These are phyloP conservation scores for Ashinkailepas kermadecensis DNA, from an alignment of 2,888 invertebrate genomes.

Conservation along the genomic window DNA sequence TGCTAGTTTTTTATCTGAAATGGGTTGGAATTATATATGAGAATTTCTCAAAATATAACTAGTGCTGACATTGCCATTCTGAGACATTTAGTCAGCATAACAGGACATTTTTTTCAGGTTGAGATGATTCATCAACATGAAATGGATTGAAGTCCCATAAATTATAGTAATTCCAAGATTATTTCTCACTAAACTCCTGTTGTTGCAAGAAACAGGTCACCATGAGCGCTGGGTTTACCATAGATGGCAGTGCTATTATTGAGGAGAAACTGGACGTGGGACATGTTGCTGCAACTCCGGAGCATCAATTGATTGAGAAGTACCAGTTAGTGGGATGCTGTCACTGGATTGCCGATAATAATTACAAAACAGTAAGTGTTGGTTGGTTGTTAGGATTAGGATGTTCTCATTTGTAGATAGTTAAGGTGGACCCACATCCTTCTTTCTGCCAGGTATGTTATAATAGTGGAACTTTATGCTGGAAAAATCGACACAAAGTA, in stretches of 20 bases:
- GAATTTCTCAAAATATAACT: background rate
- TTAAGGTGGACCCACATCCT: too few species aligned
- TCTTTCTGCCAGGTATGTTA: too few species aligned
- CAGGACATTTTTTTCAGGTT: background rate
- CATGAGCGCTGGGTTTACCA: background rate
- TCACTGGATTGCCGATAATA: constrained; percentile 61
- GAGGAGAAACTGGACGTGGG: background rate
- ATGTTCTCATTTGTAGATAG: too few species aligned
- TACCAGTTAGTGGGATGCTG: constrained; percentile 44
- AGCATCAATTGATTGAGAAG: background rate
- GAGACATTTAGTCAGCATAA: too few species aligned
- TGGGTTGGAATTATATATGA: too few species aligned
- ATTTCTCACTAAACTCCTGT: background rate
- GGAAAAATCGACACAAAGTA: too few species aligned
- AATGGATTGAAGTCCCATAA: background rate
- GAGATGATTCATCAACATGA: background rate
- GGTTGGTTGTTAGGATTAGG: too few species aligned
- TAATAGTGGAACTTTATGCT: too few species aligned
- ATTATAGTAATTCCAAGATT: background rate
- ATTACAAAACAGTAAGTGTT: constrained; percentile 55
- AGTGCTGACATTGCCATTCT: background rate
- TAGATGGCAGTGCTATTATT: background rate
- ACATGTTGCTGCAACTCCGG: background rate
- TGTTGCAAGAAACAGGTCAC: background rate
- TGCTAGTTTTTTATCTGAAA: too few species aligned